Base-by-base conservation (phyloP, 1,140 invertebrate genomes). In the Drosophila hydei region DNA sequence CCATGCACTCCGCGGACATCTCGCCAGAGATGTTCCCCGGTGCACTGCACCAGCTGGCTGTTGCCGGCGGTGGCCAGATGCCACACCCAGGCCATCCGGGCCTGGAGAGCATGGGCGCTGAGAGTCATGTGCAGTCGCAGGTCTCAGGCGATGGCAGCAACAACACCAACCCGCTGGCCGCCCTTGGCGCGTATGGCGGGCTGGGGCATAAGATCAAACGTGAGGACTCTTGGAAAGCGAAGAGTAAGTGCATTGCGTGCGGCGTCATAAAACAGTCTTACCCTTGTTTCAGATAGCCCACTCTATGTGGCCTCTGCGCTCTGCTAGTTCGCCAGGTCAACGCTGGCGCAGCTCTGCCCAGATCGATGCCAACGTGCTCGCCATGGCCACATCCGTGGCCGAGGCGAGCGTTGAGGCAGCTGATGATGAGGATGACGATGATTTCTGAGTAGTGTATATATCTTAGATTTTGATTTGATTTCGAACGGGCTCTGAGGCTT, bases 121-220 rank as follows among this genome's bases (percentile, higher is more conserved):
- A 91, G 43, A 91, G 83, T 62, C 81, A 85, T 43, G 16, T 91
- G 58, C 89, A 91, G 68, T 87, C 88, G 1, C 80, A 89, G 42
- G 75, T 91, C 14, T 47, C 85, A 7, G 19, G 76, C 25, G 84
- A 85, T 7, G 90, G 88, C 52, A 88, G 75, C 33, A 91, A 91
- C 61, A 89, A 85, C 27, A 91, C 90, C 5, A 78, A 91, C 18
- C 72, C 81, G 8, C 47, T 91, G 52, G 90, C 90, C 6, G 88
- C 87, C 1, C 48, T 91, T 4, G 87, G 87, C 23, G 89, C 84
- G 1, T 69, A 74, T 1, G 81, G 81, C 12, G 80, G 77, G 6
- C 40, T 81, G 33, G 60, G 72, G n/a, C 90, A 84, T 56, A 91
- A 91, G 68, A 88, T 91, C 42, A 91, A 91, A 70, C 90, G 90